Evolutionary conservation across 2,113 vertebrate genomes (phyloP).

Genomic region (Tonatia bakeri): DNA sequence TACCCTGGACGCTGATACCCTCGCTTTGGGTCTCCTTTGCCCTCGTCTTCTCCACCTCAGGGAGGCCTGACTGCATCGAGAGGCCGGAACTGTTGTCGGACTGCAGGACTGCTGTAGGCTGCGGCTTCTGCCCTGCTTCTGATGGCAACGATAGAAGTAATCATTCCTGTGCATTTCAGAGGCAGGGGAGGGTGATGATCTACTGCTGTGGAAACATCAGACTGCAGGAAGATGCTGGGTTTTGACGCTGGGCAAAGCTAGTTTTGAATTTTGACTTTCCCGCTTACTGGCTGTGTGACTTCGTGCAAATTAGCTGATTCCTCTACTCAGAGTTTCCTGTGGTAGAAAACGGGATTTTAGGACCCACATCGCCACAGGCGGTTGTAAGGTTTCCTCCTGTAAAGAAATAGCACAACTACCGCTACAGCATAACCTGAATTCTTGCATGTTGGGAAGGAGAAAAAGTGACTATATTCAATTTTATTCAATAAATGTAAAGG

Average conservation of each 20-base stretch:
- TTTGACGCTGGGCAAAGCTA: neutral
- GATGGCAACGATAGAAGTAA: neutral
- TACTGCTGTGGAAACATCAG: neutral
- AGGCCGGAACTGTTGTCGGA: neutral
- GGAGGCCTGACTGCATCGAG: neutral
- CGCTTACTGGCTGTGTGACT: neutral
- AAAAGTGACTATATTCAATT: neutral
- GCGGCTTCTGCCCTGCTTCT: neutral
- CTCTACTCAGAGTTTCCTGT: neutral
- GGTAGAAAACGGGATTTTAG: neutral
- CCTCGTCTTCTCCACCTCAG: neutral
- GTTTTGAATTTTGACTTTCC: neutral
- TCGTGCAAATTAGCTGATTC: neutral
- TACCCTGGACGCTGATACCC: neutral
- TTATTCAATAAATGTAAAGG: constrained; percentile 28
- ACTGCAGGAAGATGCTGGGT: neutral
- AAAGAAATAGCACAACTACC: neutral
- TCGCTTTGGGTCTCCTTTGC: neutral
- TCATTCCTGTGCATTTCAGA: neutral
- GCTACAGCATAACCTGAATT: neutral
- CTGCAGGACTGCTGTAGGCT: neutral
- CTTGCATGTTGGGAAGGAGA: neutral
- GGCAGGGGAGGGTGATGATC: too few relatives aligned
- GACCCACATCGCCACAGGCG: neutral
- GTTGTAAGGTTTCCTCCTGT: neutral